Evolutionary conservation across 2,888 invertebrate species (phyloP).

Genomic region (Eupithecia pulchellata): DNA sequence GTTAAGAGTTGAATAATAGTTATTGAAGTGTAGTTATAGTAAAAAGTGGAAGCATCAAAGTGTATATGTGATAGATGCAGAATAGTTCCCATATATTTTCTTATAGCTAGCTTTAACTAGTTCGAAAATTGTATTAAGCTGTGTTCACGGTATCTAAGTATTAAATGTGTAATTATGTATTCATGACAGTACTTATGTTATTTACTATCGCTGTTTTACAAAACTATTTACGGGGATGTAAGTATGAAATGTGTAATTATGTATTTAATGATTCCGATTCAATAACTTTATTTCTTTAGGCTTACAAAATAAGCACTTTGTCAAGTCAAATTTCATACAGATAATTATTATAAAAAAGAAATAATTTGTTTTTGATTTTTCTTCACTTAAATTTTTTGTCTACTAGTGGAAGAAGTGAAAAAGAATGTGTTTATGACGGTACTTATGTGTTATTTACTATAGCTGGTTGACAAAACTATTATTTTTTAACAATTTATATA

Average conservation of each 20-base stretch:
- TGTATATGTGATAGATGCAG: conserved; percentile 36
- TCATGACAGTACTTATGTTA: neutral
- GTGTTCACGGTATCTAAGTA: neutral
- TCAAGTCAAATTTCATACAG: too few species aligned
- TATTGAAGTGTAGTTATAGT: conserved; percentile 21
- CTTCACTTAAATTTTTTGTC: too few species aligned
- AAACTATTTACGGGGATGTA: neutral
- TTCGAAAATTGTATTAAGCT: neutral
- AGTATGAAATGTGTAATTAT: too few species aligned
- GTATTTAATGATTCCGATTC: too few species aligned
- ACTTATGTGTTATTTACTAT: neutral
- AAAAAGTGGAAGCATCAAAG: conserved; percentile 30
- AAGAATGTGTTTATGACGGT: neutral
- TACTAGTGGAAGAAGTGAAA: too few species aligned
- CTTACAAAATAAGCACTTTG: too few species aligned
- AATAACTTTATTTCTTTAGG: too few species aligned
- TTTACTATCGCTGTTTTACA: neutral
- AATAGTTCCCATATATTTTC: conserved; percentile 2
- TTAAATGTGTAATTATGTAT: neutral
- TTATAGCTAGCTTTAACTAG: conserved; percentile 5
- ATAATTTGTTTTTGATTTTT: too few species aligned
- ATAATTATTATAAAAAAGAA: too few species aligned
- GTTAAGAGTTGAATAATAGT: neutral
- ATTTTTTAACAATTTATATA: neutral
- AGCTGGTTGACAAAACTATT: neutral